Base-by-base conservation (phyloP, 1,140 invertebrate genomes). In the Acromyrmex heyeri region DNA sequence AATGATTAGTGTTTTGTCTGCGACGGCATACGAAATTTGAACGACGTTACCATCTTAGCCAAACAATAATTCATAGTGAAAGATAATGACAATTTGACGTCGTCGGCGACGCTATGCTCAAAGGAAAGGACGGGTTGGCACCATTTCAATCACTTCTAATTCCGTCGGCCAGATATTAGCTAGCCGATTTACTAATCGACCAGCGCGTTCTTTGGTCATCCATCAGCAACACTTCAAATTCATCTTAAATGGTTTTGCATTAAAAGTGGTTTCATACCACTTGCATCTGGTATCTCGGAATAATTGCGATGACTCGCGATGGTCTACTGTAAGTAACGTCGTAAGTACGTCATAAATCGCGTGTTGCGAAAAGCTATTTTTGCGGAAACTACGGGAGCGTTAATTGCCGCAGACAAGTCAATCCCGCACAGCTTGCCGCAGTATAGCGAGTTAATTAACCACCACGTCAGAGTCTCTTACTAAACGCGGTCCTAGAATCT, bases 401-500 rank as follows among this genome's bases (percentile, higher is more conserved):
- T 90, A 90, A 90, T 90, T 89, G 88, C 77, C 18, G 44, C 53
- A 59, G 83, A 89, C 88, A 86, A 88, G 87, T 82, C 75, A 79
- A 90, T 90, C 77, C 21, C 16, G 53, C 59, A 27, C 50, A 57
- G 64, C 76, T 61, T 76, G 73, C 44, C 78, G 64, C 61, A 30
- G 67, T 87, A 87, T 88, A 64, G 79, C 73, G 87, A 73, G 87
- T 90, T 90, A 90, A 90, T 90, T 90, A 90, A 89, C 77, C 87
- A 55, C 73, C 59, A 78, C 75, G 87, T 89, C 88, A 86, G 69
- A 85, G 38, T 70, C 44, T 87, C 81, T 67, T 86, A 55, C 30
- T 27, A 50, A 10, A 44, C 77, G 79, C 86, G 73, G 21, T 73
- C 69, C 38, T 64, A 64, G 67, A 64, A 69, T 72, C 59, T 53